Conservation (phyloP, 2,797 vertebrate species). For the Thaleichthys pacificus region DNA sequence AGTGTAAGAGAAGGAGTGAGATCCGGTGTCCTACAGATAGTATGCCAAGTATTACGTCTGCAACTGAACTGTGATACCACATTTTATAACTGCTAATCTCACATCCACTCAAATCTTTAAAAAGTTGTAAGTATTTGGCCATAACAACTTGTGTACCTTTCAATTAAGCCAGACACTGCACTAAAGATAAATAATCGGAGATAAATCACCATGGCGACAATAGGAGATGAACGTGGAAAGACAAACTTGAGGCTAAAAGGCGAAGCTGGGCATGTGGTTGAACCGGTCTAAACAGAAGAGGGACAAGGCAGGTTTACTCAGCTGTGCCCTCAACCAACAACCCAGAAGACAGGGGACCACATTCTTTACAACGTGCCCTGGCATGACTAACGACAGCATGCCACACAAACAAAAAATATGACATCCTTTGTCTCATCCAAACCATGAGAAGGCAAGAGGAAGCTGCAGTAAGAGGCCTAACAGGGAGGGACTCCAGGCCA, state of each 20-base stretch:
- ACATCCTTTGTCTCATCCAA: too few relatives aligned
- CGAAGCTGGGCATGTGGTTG: constrained; percentile 55
- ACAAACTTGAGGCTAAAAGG: constrained; percentile 20
- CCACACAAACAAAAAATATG: too few relatives aligned
- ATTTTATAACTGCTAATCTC: too few relatives aligned
- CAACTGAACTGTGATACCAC: too few relatives aligned
- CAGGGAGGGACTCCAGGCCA: constrained; percentile 4
- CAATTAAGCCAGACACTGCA: neutral
- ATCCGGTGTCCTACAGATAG: too few relatives aligned
- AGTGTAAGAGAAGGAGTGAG: too few relatives aligned
- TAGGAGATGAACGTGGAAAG: neutral
- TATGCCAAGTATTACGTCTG: too few relatives aligned
- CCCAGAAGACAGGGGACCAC: neutral
- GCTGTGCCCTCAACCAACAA: neutral
- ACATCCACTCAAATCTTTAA: too few relatives aligned
- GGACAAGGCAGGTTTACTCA: constrained; percentile 7
- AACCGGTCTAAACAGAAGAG: constrained; percentile 57
- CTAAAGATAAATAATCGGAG: too few relatives aligned
- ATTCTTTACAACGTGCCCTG: neutral
- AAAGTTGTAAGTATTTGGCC: too few relatives aligned
- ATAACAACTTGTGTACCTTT: too few relatives aligned
- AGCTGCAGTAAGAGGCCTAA: neutral
- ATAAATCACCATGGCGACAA: neutral
- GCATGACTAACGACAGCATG: neutral
- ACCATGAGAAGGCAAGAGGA: neutral